phyloP scores from a whole-genome alignment of 2,113 vertebrate genomes.

The Xiphophorus couchianus region DNA sequence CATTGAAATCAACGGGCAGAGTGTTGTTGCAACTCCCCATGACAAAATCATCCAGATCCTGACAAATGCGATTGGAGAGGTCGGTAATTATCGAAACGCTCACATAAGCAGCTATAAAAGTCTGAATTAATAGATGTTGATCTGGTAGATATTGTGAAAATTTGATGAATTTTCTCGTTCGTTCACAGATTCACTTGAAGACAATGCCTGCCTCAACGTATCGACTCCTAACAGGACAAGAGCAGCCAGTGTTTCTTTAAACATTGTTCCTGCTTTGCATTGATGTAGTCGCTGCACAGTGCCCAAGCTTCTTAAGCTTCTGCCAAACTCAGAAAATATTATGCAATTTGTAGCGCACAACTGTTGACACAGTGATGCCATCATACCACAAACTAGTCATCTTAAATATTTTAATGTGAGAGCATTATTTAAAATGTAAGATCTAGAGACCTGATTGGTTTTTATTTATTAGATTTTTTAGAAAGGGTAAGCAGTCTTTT shows the following conservation, averaged over 20 bases:
- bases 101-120: not conserved
- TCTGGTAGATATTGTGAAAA: not conserved
- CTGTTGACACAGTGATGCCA: conserved; percentile 45
- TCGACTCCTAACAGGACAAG: conserved; percentile 92
- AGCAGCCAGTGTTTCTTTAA: conserved; percentile 92
- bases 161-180: not conserved
- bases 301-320: conserved; percentile 41
- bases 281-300: conserved; percentile 30
- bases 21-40: conserved; percentile 91
- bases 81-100: conserved; percentile 50
- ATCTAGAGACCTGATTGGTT: conserved; percentile 14
- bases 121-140: not conserved
- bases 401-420: conserved; percentile 25
- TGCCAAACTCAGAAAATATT: conserved; percentile 51
- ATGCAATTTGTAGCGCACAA: conserved; percentile 53
- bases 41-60: conserved; percentile 93
- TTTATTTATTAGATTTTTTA: conserved; percentile 61
- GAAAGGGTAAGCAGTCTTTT: not conserved
- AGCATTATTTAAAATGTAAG: conserved; percentile 46
- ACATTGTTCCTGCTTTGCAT: conserved; percentile 3
- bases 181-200: conserved; percentile 91
- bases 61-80: conserved; percentile 88
- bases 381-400: conserved; percentile 21
- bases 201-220: conserved; percentile 96
- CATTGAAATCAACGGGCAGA: conserved; percentile 97